Conservation (phyloP, 2,888 invertebrate genomes). For the Metopia argyrocephala region DNA sequence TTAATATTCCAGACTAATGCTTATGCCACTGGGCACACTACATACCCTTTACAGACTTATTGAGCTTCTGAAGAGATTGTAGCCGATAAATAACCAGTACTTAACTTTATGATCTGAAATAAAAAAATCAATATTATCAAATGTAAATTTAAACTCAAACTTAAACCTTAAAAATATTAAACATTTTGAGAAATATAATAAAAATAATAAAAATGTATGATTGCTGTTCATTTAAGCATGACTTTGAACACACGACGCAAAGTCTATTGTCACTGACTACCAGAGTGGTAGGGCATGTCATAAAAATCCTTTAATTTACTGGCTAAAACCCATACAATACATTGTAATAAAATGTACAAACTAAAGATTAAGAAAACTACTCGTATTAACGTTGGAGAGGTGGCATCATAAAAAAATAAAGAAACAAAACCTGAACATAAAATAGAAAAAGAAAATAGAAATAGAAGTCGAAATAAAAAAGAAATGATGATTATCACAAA, state of each 20-base stretch:
- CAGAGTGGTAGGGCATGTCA: background rate
- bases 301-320: conserved; percentile 58
- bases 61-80: no score
- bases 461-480: background rate
- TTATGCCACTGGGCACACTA: no score
- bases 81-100: no score
- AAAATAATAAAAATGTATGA: background rate
- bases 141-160: background rate
- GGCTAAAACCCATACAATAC: conserved; percentile 53
- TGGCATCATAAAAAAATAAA: background rate
- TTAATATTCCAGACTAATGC: no score
- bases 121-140: background rate
- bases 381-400: conserved; percentile 9
- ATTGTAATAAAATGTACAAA: conserved; percentile 34
- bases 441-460: conserved; percentile 1
- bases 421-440: conserved; percentile 4
- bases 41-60: no score
- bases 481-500: conserved; percentile 27
- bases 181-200: no score
- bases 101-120: no score
- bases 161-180: no score
- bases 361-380: background rate
- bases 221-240: background rate
- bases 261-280: background rate
- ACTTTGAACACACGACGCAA: background rate